Evolutionary conservation across 2,113 vertebrate species (phyloP), one percentile per base, ranked within the genome.

Genomic region (Anoplopoma fimbria): DNA sequence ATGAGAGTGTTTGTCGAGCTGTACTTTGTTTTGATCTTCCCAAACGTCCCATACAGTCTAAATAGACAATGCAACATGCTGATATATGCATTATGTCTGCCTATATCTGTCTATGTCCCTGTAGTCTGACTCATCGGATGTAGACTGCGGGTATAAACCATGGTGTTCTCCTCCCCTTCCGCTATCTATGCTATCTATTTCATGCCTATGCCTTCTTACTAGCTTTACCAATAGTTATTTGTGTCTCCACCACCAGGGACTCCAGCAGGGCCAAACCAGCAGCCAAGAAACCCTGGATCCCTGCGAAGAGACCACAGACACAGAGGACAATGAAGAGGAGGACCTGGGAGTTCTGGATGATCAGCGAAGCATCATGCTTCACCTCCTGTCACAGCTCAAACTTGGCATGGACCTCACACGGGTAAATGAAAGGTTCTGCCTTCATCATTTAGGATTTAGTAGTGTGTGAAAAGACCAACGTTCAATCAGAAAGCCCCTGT

Each of bases 351-450:
- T 97, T 75, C 88, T 97, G 93, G 97, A 97, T 74, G 97, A 98
- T 53, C 97, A 98, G 55, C 95, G 95, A 1, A 97, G 96, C 61
- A 71, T 98, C 72, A 97, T 98, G 88, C 95, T 98, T 0, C 97
- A 98, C 88, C 96, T 98, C 77, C 96, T 98, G 72, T 98, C 97
- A 15, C 97, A 98, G 79, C 96, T 98, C 78, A 97, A 97, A 78
- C 96, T 97, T 49, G 97, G 97, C 82, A 98, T 98, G 97, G 97
- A 98, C 88, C 92, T 98, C 86, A 97, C 97, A 77, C 95, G 96
- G 95, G 97, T 97, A 91, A 77, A 42, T 64, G 1, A 2, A 21
- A 33, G 53, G 2, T 34, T 31, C 10, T 34, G 42, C 14, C 15
- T 38, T 53, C 6, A 45, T 42, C 40, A 0, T 31, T 29, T 10